Evolutionary conservation across 2,888 invertebrate genomes (phyloP), one percentile per base, ranked within the genome.

Genomic region (Pediacus dermestoides): DNA sequence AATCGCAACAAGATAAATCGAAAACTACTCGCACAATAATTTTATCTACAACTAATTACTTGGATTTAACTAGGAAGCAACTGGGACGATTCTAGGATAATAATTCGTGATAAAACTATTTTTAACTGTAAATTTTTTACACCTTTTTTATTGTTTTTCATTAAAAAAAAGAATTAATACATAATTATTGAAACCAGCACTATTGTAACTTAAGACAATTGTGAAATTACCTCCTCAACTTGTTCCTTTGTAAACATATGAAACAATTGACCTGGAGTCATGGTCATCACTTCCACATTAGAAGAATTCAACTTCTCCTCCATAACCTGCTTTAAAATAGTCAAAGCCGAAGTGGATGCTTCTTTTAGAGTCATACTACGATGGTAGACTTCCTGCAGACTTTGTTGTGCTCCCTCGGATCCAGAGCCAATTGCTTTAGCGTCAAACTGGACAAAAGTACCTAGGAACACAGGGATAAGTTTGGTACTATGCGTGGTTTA

Each of bases 361-460:
- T 97, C 96, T 48, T 84, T 82, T 33, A 99, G 70, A 0, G 89
- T 91, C 88, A 99, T 93, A 12, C 91, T 88, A 74, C 90, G 77
- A 55, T 81, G 81, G 54, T 77, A 85, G 8, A 79, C 75, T 59
- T 84, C 84, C 71, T 83, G 73, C 37, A 85, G 71, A 60, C 93
- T 92, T 69, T 99, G 97, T 68, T 99, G 97, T 30, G 99, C 99
- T 0, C 97, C 99, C 72, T 99, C 99, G 53, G 94, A 94, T 18
- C 97, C 99, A 0, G 99, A 97, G 1, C 99, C 99, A 55, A 99
- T 99, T 2, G 99, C 96, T 72, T 99, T 99, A 16, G 99, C 99
- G 60, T 94, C 89, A 70, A 93, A 99, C 65, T 93, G 88, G 42
- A 97, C 93, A 70, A 93, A 99, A 0, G 99, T 99, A 15, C 96